phyloP scores from a whole-genome alignment of 2,797 vertebrate genomes.

The Phrynocephalus vlangalii region DNA sequence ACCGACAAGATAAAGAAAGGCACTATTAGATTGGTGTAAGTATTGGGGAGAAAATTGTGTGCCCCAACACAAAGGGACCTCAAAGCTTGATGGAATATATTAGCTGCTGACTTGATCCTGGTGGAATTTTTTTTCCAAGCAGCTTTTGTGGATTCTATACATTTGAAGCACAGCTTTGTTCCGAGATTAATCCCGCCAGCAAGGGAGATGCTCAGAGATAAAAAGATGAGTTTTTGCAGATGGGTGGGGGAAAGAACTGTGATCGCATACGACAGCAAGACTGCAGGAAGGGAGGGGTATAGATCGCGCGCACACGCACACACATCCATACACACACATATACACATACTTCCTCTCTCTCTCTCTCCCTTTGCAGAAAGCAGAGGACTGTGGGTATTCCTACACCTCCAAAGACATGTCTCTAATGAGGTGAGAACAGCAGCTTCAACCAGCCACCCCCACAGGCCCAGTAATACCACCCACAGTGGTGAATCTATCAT shows the following conservation, averaged over 20 bases:
- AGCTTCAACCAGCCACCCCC: constrained; percentile 42
- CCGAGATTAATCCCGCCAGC: neutral
- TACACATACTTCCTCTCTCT: neutral
- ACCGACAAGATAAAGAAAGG: neutral
- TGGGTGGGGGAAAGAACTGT: neutral
- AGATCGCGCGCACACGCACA: neutral
- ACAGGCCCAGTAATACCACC: constrained; percentile 33
- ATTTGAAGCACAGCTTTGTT: neutral
- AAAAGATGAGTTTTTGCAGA: neutral
- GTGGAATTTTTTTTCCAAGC: neutral
- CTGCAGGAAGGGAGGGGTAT: neutral
- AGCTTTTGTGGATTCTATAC: neutral
- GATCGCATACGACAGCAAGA: neutral
- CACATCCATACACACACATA: no score
- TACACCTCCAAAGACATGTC: constrained; percentile 13
- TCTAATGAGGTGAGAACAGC: constrained; percentile 47
- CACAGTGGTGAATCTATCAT: constrained; percentile 39
- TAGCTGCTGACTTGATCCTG: neutral
- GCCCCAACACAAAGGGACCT: neutral
- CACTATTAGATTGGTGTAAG: neutral
- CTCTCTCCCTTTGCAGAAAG: neutral
- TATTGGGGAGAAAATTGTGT: neutral
- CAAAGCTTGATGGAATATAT: neutral
- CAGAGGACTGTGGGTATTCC: constrained; percentile 21
- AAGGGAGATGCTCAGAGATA: neutral